Conservation (phyloP, 2,888 invertebrate species). For the Patella depressa region DNA sequence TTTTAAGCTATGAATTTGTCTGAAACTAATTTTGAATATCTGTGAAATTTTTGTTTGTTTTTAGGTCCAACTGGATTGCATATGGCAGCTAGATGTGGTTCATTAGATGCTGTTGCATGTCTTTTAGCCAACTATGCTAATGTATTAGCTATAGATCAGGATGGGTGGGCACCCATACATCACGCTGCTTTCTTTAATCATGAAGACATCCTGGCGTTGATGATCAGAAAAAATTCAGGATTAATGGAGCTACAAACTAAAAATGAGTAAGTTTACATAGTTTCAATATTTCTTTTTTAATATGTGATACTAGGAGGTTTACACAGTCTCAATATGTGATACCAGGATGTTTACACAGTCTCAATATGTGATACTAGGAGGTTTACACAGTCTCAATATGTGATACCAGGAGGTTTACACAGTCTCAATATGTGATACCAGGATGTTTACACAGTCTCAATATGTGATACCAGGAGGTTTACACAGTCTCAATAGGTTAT, state of each 20-base stretch:
- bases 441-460: too few relatives aligned
- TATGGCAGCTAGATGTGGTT: conserved; percentile 68
- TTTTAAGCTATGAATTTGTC: too few relatives aligned
- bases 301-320: background rate
- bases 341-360: too few relatives aligned
- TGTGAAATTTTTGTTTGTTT: background rate
- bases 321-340: too few relatives aligned
- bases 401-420: too few relatives aligned
- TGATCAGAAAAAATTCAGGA: conserved; percentile 64
- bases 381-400: too few relatives aligned
- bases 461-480: too few relatives aligned
- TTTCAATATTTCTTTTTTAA: background rate
- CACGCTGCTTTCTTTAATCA: conserved; percentile 71
- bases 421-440: too few relatives aligned
- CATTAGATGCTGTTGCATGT: conserved; percentile 68
- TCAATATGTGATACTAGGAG: too few relatives aligned
- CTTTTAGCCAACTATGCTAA: conserved; percentile 68
- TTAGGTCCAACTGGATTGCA: conserved; percentile 70
- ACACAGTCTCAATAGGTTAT: too few relatives aligned
- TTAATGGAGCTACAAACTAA: conserved; percentile 68
- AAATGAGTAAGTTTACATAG: conserved; percentile 61
- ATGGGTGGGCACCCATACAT: conserved; percentile 71
- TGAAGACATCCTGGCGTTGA: conserved; percentile 61
- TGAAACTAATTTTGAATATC: too few relatives aligned
- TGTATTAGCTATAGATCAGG: conserved; percentile 61